A percentile compares a stretch with the other conserved stretches of the same genome.
Evolutionary conservation across 2,888 invertebrate genomes (phyloP).

Genomic region (Hartigia nigra): DNA sequence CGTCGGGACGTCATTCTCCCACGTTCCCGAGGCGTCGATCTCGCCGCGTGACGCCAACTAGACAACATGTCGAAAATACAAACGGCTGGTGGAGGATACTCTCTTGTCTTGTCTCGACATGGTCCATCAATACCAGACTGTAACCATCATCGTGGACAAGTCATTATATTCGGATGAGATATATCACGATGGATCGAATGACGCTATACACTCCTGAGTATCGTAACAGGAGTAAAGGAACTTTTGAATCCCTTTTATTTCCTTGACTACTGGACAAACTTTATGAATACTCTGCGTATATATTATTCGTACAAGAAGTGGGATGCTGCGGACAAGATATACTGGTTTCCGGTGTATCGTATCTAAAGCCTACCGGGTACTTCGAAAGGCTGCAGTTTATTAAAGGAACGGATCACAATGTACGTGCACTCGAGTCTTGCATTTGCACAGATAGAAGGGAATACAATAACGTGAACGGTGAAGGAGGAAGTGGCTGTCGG

Average conservation of each 20-base stretch:
- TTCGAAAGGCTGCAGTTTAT: conserved; percentile 25
- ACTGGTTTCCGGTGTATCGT: not conserved
- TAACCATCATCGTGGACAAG: conserved; percentile 14
- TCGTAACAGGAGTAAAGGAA: not conserved
- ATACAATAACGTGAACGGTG: conserved; percentile 34
- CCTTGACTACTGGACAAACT: too few relatives aligned
- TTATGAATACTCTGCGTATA: not conserved
- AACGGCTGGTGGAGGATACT: conserved; percentile 9
- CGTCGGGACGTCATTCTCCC: not conserved
- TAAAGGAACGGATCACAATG: conserved; percentile 28
- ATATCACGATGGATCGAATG: not conserved
- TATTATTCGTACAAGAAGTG: not conserved
- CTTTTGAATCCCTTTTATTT: not conserved
- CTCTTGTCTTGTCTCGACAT: conserved; percentile 33
- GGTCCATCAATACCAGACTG: conserved; percentile 40
- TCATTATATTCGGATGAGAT: not conserved
- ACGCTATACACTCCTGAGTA: not conserved
- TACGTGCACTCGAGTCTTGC: conserved; percentile 11
- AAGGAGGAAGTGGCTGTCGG: not conserved
- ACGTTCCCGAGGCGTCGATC: conserved; percentile 35
- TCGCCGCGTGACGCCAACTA: conserved; percentile 45
- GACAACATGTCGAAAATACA: conserved; percentile 42
- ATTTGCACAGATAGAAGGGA: conserved; percentile 33
- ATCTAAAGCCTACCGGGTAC: not conserved
- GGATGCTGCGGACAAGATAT: not conserved